Conservation (phyloP, 2,888 invertebrate species). For the Cataglyphis livida region DNA sequence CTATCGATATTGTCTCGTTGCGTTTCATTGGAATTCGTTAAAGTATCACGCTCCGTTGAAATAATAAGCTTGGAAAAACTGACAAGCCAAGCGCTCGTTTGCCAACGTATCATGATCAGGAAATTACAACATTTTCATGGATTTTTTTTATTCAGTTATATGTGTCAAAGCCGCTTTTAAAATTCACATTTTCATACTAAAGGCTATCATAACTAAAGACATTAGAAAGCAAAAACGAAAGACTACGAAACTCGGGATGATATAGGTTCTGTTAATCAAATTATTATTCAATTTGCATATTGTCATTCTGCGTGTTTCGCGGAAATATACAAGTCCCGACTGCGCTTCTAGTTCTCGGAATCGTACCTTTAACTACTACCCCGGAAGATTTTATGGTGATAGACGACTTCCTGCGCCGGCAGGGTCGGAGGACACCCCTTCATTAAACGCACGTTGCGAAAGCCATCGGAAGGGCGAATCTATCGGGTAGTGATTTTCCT, state of each 20-base stretch:
- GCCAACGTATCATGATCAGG: not conserved
- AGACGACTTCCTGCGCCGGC: conserved; percentile 58
- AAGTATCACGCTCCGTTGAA: conserved; percentile 31
- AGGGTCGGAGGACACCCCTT: conserved; percentile 52
- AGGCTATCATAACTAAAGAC: not conserved
- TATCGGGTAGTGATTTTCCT: conserved; percentile 44
- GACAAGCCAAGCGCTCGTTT: not conserved
- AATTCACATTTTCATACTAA: not conserved
- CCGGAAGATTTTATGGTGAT: conserved; percentile 66
- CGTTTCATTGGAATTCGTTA: conserved; percentile 41
- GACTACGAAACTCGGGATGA: not conserved
- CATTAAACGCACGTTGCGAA: conserved; percentile 61
- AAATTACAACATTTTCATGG: not conserved
- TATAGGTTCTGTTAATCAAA: not conserved
- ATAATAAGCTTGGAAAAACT: conserved; percentile 45
- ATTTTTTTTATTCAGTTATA: not conserved
- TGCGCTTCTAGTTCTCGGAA: conserved; percentile 53
- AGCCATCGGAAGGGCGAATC: conserved; percentile 47
- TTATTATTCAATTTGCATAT: conserved; percentile 16
- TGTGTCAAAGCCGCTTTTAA: not conserved
- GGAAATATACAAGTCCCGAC: conserved; percentile 2
- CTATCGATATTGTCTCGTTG: conserved; percentile 39
- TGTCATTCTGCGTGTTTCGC: not conserved
- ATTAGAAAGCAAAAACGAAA: not conserved
- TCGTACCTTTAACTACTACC: conserved; percentile 48